Evolutionary conservation across 2,888 invertebrate species (phyloP).

Genomic region (Drosophila nigritarsus): DNA sequence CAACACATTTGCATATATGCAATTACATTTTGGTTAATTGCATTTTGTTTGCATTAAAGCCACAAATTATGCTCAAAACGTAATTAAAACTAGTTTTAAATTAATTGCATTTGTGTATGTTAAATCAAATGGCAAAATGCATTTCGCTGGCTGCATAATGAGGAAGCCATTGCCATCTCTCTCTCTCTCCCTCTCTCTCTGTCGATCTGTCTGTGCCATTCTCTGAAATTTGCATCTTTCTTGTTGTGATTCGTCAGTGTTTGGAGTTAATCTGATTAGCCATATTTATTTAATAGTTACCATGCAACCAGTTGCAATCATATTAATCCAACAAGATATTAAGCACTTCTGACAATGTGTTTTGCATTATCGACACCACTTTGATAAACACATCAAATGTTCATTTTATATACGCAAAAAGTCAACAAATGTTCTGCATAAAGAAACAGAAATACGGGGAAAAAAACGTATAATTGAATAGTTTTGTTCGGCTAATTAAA

Average conservation of each 20-base stretch:
- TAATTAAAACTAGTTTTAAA: slow-evolving; percentile 69
- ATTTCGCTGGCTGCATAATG: slow-evolving; percentile 45
- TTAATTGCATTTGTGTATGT: slow-evolving; percentile 66
- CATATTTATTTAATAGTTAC: neutral
- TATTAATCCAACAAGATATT: slow-evolving; percentile 2
- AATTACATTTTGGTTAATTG: slow-evolving; percentile 63
- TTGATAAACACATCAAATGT: slow-evolving; percentile 54
- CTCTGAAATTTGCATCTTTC: neutral
- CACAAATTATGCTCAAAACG: slow-evolving; percentile 70
- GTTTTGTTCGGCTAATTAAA: slow-evolving; percentile 66
- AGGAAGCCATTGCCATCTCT: neutral
- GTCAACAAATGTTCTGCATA: slow-evolving; percentile 4
- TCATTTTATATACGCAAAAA: slow-evolving; percentile 38
- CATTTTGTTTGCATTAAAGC: slow-evolving; percentile 60
- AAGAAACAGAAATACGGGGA: neutral
- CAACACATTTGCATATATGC: slow-evolving; percentile 11
- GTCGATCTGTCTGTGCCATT: neutral
- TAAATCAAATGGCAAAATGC: slow-evolving; percentile 61
- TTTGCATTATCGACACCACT: slow-evolving; percentile 22
- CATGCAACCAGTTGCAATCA: neutral
- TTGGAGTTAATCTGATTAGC: neutral
- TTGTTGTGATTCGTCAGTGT: neutral
- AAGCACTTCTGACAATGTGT: slow-evolving; percentile 9
- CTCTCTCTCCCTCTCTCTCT: no score
- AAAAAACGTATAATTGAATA: slow-evolving; percentile 11